Evolutionary conservation across 2,888 invertebrate genomes (phyloP), one percentile per base, ranked within the genome.

Genomic region (Tolmerus cingulatus): DNA sequence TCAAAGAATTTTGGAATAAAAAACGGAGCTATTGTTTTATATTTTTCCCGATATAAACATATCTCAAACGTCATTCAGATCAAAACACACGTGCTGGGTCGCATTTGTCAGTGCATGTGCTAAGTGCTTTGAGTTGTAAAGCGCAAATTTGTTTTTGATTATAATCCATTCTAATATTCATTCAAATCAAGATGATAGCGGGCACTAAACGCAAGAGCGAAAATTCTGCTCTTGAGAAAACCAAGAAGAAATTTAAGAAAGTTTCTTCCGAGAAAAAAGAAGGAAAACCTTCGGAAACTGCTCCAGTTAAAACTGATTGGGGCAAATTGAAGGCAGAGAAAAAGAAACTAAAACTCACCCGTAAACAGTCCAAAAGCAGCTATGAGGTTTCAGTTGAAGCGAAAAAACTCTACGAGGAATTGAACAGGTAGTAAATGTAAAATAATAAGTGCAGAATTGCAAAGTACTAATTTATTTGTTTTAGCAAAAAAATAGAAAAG

Each of bases 321-420:
- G 93, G 94, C 14, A 95, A 96, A 91, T 95, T 95, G 91, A 97
- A 96, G 90, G 95, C 96, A 90, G 94, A 96, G 88, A 96, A 96
- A 90, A 96, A 96, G 90, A 94, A 96, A 89, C 91, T 97, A 1
- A 94, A 95, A 88, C 90, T 95, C 27, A 94, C 94, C 81, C 94
- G 96, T 82, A 95, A 95, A 91, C 94, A 95, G 37, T 93, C 91
- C 19, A 93, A 93, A 30, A 91, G 92, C 46, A 91, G 93, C 1
- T 95, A 94, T 89, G 94, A 94, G 88, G 90, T 94, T 5, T 92
- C 94, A 1, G 90, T 93, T 0, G 92, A 94, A 90, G 94, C 94
- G 0, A 95, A 95, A 90, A 91, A 93, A 89, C 92, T 95, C 74
- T 94, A 94, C 86, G 95, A 95, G 90, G 93, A 94, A 89, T 89